Conservation (phyloP, 1,140 invertebrate species). For the Nixonia krombeini region DNA sequence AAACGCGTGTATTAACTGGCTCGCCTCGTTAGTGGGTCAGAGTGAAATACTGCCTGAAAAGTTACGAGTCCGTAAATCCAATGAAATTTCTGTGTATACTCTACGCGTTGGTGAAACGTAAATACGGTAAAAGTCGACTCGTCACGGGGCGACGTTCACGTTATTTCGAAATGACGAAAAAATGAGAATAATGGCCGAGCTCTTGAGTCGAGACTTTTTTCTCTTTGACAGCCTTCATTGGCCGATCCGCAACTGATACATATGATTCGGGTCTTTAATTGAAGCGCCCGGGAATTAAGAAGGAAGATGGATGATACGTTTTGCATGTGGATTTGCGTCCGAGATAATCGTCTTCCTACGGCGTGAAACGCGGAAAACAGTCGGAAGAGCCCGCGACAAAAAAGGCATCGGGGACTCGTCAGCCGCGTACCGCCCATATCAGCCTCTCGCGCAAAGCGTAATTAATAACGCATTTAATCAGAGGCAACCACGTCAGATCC, state of each 20-base stretch:
- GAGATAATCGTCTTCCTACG: background rate
- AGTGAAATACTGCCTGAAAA: constrained; percentile 21
- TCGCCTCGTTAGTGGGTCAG: constrained; percentile 24
- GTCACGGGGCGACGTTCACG: background rate
- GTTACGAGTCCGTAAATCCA: constrained; percentile 14
- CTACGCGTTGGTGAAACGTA: background rate
- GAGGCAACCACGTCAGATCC: constrained; percentile 50
- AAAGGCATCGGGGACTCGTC: constrained; percentile 50
- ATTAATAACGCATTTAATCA: constrained; percentile 68
- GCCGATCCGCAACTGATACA: no score
- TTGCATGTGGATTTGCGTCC: no score
- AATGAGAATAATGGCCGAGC: no score
- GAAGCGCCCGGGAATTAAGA: background rate
- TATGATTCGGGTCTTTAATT: no score
- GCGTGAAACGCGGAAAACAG: constrained; percentile 21
- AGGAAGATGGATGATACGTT: no score
- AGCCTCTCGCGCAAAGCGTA: constrained; percentile 56
- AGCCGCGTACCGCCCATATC: constrained; percentile 55
- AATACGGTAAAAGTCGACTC: constrained; percentile 1
- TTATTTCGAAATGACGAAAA: background rate
- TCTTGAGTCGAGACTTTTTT: no score
- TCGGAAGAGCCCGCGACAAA: constrained; percentile 51
- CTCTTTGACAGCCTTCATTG: no score
- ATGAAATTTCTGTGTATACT: background rate
- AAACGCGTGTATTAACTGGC: constrained; percentile 25